Base-by-base conservation (phyloP, 2,888 invertebrate species). In the Lycia hirtaria region DNA sequence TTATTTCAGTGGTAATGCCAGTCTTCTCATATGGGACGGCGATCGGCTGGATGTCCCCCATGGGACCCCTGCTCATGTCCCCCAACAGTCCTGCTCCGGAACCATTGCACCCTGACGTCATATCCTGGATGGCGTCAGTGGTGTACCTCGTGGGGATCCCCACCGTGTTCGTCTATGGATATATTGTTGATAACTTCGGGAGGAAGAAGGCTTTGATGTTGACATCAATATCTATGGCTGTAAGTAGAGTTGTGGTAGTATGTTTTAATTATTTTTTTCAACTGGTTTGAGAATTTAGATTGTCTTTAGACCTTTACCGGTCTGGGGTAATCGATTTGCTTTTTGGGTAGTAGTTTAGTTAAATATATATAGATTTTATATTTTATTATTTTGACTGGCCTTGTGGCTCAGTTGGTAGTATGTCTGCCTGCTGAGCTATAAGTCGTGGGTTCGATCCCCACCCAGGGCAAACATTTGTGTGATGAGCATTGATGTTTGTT, bases 81-180 rank as follows among this genome's bases (percentile, higher is more conserved):
- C 69, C 77, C 0, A 78, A 84, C 7, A 81, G 87, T 0, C 93
- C 93, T 0, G 83, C 92, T 0, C 70, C 82, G 0, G 67, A 72
- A 4, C 88, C 92, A 0, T 83, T 94, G 26, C 86, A 86, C 10
- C 75, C 85, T 0, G 88, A 91, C 62, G 85, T 89, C 56, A 82
- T 93, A 52, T 93, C 93, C 19, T 93, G 93, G 93, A 88, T 94
- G 81, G 93, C 93, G 0, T 93, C 93, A 0, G 85, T 93, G 0
- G 87, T 93, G 9, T 93, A 93, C 71, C 72, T 94, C 0, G 93
- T 93, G 5, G 93, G 93, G 0, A 87, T 93, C 0, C 83, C 92
- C 0, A 90, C 93, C 0, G 93, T 93, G 4, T 92, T 93, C 66
- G 72, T 93, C 2, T 93, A 92, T 65, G 93, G 93, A 0, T 87